These are phyloP conservation scores for Apocheima hispidaria DNA, from an alignment of 2,888 invertebrate genomes.

Conservation along the genomic window DNA sequence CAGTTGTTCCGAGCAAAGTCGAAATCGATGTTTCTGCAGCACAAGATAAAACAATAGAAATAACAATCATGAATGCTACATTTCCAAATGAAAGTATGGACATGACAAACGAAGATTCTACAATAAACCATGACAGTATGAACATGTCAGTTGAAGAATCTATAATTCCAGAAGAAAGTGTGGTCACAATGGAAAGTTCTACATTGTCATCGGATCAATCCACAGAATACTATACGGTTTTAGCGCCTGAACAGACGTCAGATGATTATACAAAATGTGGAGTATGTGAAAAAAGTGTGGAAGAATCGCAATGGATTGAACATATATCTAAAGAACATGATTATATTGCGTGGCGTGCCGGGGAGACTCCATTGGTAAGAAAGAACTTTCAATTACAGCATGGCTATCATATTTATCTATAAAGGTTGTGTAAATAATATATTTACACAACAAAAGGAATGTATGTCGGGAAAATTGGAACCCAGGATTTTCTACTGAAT, in stretches of 20 bases:
- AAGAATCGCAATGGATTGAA: constrained; percentile 45
- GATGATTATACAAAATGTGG: constrained; percentile 46
- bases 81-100: background rate
- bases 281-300: constrained; percentile 46
- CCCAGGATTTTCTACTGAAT: too few relatives aligned
- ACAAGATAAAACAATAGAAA: background rate
- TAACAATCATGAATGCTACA: background rate
- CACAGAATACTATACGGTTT: constrained; percentile 3
- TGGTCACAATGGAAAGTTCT: constrained; percentile 1
- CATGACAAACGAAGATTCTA: background rate
- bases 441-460: background rate
- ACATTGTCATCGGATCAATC: constrained; percentile 3
- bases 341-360: constrained; percentile 58
- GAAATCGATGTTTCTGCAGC: background rate
- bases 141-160: background rate
- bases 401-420: background rate
- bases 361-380: constrained; percentile 50
- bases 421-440: too few relatives aligned
- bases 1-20: background rate
- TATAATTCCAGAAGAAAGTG: background rate
- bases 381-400: background rate
- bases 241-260: constrained; percentile 3
- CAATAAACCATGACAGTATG: background rate
- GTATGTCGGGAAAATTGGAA: too few relatives aligned
- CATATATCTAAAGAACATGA: constrained; percentile 55